These are phyloP conservation scores for Cynocephalus volans DNA, from an alignment of 2,113 vertebrate genomes.

Conservation along the genomic window DNA sequence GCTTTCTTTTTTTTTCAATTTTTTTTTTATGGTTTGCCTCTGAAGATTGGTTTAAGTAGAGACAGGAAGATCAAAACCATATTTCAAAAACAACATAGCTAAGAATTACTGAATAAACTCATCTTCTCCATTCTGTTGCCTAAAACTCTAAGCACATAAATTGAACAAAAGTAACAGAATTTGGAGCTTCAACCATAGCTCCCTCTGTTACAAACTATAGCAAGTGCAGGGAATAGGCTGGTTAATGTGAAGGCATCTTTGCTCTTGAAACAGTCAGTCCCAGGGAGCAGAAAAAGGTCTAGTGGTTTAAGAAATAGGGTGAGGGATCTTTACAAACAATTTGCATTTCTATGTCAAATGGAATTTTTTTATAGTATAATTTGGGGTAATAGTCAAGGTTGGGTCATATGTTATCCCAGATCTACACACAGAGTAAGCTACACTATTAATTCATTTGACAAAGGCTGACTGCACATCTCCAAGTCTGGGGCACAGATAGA, in stretches of 20 bases:
- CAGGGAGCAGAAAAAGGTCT: not conserved
- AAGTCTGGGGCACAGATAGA: not conserved
- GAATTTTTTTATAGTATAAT: slow-evolving; percentile 31
- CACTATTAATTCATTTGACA: slow-evolving; percentile 39
- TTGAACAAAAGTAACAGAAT: slow-evolving; percentile 36
- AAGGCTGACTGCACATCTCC: not conserved
- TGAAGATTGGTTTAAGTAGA: not conserved
- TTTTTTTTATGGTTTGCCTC: not conserved
- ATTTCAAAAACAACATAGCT: slow-evolving; percentile 54
- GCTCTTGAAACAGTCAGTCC: not conserved
- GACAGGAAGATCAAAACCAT: not conserved
- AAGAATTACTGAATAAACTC: slow-evolving; percentile 23
- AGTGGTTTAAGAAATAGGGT: not conserved
- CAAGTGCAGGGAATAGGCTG: not conserved
- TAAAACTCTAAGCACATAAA: not conserved
- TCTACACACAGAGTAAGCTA: not conserved
- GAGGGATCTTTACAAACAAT: slow-evolving; percentile 48
- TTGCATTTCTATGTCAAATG: slow-evolving; percentile 1
- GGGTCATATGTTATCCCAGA: slow-evolving; percentile 8
- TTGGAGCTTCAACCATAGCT: not conserved
- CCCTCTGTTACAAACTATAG: not conserved
- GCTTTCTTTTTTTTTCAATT: slow-evolving; percentile 8
- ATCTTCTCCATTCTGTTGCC: not conserved
- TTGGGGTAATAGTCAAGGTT: slow-evolving; percentile 18
- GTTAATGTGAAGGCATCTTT: not conserved